phyloP scores from a whole-genome alignment of 1,140 invertebrate species.

The Aphaenogaster floridana region DNA sequence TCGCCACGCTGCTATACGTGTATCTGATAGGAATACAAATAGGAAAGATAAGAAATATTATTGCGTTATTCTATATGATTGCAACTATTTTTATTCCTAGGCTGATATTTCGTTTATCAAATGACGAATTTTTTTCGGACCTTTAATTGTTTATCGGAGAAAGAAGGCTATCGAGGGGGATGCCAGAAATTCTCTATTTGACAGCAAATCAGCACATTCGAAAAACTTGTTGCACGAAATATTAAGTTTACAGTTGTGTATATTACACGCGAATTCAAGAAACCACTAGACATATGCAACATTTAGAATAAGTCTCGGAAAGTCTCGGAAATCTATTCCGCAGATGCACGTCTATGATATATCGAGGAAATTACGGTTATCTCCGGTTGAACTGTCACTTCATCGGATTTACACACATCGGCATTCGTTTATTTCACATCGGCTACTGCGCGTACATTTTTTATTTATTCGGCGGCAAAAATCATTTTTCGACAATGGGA shows the following conservation, averaged over 20 bases:
- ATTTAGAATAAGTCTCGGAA: not conserved
- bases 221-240: not conserved
- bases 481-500: constrained; percentile 25
- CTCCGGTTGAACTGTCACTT: constrained; percentile 43
- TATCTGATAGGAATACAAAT: not conserved
- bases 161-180: not conserved
- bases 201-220: not conserved
- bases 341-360: not conserved
- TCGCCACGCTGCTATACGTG: not conserved
- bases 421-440: constrained; percentile 25
- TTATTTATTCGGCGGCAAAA: constrained; percentile 22
- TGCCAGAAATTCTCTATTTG: not conserved
- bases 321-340: not conserved
- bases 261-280: not conserved
- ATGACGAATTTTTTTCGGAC: not conserved
- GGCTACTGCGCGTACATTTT: constrained; percentile 2
- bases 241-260: not conserved
- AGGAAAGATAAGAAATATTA: not conserved
- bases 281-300: not conserved
- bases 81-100: not conserved
- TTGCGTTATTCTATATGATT: not conserved
- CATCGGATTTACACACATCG: not conserved
- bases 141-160: not conserved
- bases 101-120: not conserved
- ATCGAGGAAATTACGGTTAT: constrained; percentile 20